Evolutionary conservation across 1,140 invertebrate species (phyloP), one percentile per base, ranked within the genome.

Genomic region (Varroa destructor): DNA sequence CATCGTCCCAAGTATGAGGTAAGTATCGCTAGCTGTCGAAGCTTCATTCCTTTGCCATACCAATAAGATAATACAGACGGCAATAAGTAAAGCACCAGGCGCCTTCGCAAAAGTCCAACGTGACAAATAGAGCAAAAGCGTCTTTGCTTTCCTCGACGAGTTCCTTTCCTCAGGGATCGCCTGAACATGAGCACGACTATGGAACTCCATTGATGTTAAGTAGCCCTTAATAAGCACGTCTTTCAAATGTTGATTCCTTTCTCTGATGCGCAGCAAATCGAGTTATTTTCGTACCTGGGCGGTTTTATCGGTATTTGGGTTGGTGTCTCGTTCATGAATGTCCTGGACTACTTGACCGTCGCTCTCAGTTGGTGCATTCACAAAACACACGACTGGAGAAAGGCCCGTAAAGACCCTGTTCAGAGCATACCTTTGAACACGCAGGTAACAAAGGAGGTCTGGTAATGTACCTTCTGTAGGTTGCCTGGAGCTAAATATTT

Each of bases 1-100:
- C 73, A 74, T 56, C 73, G 74, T 55, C 56, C 74, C 12, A 74
- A 74, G 54, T 74, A 74, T 55, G 74, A 74, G 55, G 74, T 74
- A 43, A 71, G 61, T 71, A 12, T 51, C 54, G 6, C 25, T 25
- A 25, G 25, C 25, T 25, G 25, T 25, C 25, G 25, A 14, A 25
- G 6, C 14, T 40, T 1, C 1, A 51, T 6, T 12, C 6, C 2
- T 14, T 25, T 43, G 14, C 5, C 10, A 6, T 25, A 37, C n/a
- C 14, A 3, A 6, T 40, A 51, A n/a, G 14, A 37, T 0, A 70
- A 6, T 6, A 6, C 55, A 36, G 14, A 6, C 14, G 1, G 6
- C 37, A 14, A 1, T 40, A 14, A 25, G 25, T 25, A 25, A 25
- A 25, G 25, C 25, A 25, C 25, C 25, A 25, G 25, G 25, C 25